Conservation (phyloP, 2,113 vertebrate species). For the Saguinus imperator region DNA sequence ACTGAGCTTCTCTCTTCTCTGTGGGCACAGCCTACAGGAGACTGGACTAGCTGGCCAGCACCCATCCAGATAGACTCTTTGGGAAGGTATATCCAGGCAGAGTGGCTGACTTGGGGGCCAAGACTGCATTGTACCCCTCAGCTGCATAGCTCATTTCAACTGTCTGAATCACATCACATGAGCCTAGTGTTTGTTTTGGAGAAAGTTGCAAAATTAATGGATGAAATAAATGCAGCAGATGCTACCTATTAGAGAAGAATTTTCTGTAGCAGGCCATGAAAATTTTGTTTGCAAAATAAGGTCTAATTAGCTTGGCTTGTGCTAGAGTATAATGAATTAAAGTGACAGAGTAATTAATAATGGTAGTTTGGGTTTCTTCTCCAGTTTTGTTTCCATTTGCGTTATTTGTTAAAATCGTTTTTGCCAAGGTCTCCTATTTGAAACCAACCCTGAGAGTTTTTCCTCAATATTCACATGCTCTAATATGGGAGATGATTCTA, state of each 20-base stretch:
- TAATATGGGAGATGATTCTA: not conserved
- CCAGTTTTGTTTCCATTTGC: conserved; percentile 36
- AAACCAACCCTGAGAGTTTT: not conserved
- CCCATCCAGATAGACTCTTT: not conserved
- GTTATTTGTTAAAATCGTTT: not conserved
- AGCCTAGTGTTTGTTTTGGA: conserved; percentile 65
- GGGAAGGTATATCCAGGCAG: not conserved
- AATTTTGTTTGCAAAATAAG: conserved; percentile 72
- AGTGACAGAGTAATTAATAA: conserved; percentile 64
- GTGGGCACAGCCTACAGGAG: not conserved
- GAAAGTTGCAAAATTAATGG: conserved; percentile 58
- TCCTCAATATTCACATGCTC: not conserved
- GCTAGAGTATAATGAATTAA: conserved; percentile 62
- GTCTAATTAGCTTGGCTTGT: conserved; percentile 70
- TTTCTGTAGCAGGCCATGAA: conserved; percentile 64
- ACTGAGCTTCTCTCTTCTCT: not conserved
- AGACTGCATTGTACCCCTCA: not conserved
- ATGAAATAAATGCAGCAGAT: conserved; percentile 69
- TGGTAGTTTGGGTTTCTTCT: conserved; percentile 10
- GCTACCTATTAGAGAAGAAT: conserved; percentile 75
- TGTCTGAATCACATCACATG: conserved; percentile 38
- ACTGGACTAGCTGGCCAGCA: not conserved
- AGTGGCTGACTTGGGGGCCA: not conserved
- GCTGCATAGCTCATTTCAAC: not conserved
- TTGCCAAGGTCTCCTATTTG: not conserved